A percentile compares a stretch with the other conserved stretches of the same genome.
Evolutionary conservation across 2,888 invertebrate species (phyloP).

Genomic region (Leucozona laternaria): DNA sequence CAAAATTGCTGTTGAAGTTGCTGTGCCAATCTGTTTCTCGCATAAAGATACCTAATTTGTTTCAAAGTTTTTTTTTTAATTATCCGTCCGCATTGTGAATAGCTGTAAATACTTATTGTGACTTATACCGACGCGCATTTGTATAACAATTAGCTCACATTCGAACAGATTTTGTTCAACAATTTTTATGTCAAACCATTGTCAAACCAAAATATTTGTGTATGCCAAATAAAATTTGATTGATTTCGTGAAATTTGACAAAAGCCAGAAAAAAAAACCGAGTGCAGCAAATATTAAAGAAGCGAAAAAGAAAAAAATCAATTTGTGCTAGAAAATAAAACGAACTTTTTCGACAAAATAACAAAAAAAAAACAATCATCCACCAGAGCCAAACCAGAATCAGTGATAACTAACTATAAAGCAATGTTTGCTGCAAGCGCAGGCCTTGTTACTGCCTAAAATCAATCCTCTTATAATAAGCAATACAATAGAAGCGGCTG

Average conservation of each 20-base stretch:
- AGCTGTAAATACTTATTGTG: slow-evolving; percentile 20
- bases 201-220: slow-evolving; percentile 56
- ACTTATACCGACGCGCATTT: neutral
- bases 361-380: slow-evolving; percentile 7
- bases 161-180: slow-evolving; percentile 56
- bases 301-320: slow-evolving; percentile 10
- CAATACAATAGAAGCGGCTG: slow-evolving; percentile 35
- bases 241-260: slow-evolving; percentile 60
- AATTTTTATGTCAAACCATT: slow-evolving; percentile 48
- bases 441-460: slow-evolving; percentile 43
- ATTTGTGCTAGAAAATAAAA: slow-evolving; percentile 76
- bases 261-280: slow-evolving; percentile 19
- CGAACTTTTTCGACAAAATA: slow-evolving; percentile 67
- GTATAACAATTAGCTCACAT: slow-evolving; percentile 49
- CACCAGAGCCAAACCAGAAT: neutral
- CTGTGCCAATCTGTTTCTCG: too few relatives aligned
- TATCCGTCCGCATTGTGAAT: neutral
- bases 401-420: slow-evolving; percentile 19
- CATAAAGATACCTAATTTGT: too few relatives aligned
- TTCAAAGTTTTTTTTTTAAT: too few relatives aligned
- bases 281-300: slow-evolving; percentile 28
- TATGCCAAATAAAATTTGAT: slow-evolving; percentile 58
- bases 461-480: slow-evolving; percentile 34
- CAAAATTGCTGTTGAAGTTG: too few relatives aligned
- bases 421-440: slow-evolving; percentile 48